These are phyloP conservation scores for Tholera decimalis DNA, from an alignment of 2,888 invertebrate species.

Conservation along the genomic window DNA sequence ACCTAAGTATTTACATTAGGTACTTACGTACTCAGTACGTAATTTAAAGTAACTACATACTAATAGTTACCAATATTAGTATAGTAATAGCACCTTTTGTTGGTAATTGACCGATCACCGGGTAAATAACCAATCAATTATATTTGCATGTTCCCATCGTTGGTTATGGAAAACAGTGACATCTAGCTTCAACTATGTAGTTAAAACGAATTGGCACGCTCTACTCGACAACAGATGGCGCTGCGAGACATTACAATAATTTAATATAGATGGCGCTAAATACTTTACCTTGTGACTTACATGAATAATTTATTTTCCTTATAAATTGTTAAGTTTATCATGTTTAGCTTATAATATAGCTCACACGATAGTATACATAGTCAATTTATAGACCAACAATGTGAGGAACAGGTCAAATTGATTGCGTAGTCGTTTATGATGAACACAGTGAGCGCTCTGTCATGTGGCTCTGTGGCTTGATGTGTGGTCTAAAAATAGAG, in stretches of 20 bases:
- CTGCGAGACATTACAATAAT: neutral
- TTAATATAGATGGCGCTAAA: constrained; percentile 60
- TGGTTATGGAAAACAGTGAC: constrained; percentile 57
- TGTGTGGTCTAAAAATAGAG: constrained; percentile 86
- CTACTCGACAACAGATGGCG: constrained; percentile 82
- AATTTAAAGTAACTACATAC: too few species aligned
- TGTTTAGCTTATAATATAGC: neutral
- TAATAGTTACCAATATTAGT: too few species aligned
- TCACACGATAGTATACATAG: constrained; percentile 13
- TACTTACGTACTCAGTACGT: too few species aligned
- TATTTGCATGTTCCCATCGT: too few species aligned
- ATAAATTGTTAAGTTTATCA: constrained; percentile 4
- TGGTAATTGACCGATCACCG: too few species aligned
- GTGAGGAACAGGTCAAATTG: constrained; percentile 85
- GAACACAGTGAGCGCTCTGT: constrained; percentile 72
- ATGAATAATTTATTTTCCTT: neutral
- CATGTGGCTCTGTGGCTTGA: constrained; percentile 72
- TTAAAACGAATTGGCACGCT: constrained; percentile 12
- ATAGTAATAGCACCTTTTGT: too few species aligned
- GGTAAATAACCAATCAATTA: too few species aligned
- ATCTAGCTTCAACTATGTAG: constrained; percentile 57
- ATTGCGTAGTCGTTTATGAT: constrained; percentile 84
- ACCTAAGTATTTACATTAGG: too few species aligned
- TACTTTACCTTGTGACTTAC: neutral
- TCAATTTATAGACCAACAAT: constrained; percentile 71